Base-by-base conservation (phyloP, 2,888 invertebrate species). In the Eumerus sabulonum region DNA sequence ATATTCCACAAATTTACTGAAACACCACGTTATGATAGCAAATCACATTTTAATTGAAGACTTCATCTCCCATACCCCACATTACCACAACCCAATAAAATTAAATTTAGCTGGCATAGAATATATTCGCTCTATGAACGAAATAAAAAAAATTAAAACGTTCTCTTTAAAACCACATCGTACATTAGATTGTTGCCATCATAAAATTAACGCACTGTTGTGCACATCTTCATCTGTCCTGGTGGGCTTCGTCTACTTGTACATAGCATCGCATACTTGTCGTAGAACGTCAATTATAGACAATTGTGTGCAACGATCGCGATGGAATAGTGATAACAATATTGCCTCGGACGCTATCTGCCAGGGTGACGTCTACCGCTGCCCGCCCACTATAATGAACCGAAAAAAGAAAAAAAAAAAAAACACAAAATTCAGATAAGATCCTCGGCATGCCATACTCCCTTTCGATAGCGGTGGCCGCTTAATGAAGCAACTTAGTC, bases 321-420 rank as follows among this genome's bases (percentile, higher is more conserved):
- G 59, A 83, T 1, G 88, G 87, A 64, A 90, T 83, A 44, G 83
- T 83, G 53, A 89, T 71, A 19, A 82, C 82, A 40, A 89, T 85
- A 36, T 82, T 84, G 51, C 90, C 90, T 71, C 86, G 85, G 27
- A 85, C 81, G 54, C 86, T 86, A 84, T 90, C 90, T 40, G 74
- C 82, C 62, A 90, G 83, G 16, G 82, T 84, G 64, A 89, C 84
- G 68, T 86, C 83, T 62, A 86, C 82, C 4, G 85, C 74, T 62
- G 85, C 67, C 13, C 85, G 83, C 68, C 85, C 85, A 38, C 90
- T 90, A 84, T 19, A 77, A 72, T 19, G n/a, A 54, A 44, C 36
- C 57, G 17, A 59, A 19, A 38, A 9, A 64, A 57, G n/a, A 44
- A 11, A 45, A 19, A 5, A 13, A n/a, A 51, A 47, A 35, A 35